Percentiles rank a stretch among this genome's conserved stretches.
phyloP scores from a whole-genome alignment of 2,113 vertebrate species.

The Craseonycteris thonglongyai region DNA sequence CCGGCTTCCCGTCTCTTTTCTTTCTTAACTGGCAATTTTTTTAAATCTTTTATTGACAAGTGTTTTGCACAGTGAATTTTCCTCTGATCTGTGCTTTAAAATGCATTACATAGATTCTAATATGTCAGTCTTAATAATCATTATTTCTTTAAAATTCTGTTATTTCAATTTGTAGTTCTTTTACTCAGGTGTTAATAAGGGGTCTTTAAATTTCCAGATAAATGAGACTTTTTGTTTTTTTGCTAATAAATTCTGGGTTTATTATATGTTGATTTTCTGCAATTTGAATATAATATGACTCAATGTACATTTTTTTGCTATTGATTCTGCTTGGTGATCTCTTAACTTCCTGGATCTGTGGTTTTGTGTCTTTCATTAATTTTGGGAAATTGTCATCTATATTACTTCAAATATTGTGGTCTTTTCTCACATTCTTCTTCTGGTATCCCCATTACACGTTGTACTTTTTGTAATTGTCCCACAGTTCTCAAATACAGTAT shows the following conservation, averaged over 20 bases:
- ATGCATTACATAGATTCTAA: not conserved
- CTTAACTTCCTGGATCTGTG: not conserved
- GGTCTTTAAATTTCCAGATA: not conserved
- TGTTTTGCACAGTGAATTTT: not conserved
- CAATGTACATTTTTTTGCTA: not conserved
- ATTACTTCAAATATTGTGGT: not conserved
- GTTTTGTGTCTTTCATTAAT: not conserved
- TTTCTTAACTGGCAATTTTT: not conserved
- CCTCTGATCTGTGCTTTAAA: not conserved
- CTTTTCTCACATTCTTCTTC: not conserved
- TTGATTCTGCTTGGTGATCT: not conserved
- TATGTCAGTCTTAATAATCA: not conserved
- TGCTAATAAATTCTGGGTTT: not conserved
- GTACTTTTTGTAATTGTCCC: not conserved
- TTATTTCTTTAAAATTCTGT: not conserved
- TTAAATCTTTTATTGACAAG: not conserved
- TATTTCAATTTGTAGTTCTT: not conserved
- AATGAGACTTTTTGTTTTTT: not conserved
- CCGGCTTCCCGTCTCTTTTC: too few relatives aligned
- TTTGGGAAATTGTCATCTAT: not conserved
- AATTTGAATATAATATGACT: not conserved
- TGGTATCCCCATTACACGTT: not conserved
- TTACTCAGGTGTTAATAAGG: not conserved
- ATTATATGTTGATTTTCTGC: not conserved
- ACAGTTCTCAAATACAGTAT: not conserved